A percentile compares a stretch with the other conserved stretches of the same genome.
These are phyloP conservation scores for Chaetura pelagica DNA, from an alignment of 2,113 vertebrate species.

Conservation along the genomic window DNA sequence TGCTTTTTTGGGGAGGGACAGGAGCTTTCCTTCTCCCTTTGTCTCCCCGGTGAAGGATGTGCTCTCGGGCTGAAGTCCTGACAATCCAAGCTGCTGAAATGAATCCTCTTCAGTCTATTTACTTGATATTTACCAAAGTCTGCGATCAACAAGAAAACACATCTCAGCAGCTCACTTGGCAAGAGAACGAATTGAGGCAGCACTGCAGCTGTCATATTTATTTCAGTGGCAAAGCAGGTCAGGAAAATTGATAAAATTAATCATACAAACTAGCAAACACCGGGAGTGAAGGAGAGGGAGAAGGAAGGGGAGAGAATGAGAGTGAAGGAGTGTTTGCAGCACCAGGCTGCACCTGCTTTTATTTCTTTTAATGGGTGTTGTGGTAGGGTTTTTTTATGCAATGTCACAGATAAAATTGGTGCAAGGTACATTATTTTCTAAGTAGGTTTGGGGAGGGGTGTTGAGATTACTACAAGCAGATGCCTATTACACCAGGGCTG, in stretches of 20 bases:
- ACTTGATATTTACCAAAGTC: conserved; percentile 78
- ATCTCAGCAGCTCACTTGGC: conserved; percentile 79
- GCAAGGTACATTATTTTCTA: conserved; percentile 55
- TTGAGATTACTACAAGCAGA: conserved; percentile 14
- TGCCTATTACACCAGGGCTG: conserved; percentile 7
- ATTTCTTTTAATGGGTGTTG: conserved; percentile 75
- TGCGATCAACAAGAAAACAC: conserved; percentile 76
- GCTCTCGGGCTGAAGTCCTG: conserved; percentile 57
- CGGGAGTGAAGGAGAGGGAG: conserved; percentile 71
- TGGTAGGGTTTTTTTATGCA: conserved; percentile 64
- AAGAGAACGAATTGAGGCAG: conserved; percentile 78
- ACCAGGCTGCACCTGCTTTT: conserved; percentile 76
- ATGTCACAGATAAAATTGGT: conserved; percentile 67
- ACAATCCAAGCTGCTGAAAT: conserved; percentile 68
- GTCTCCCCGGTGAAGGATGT: conserved; percentile 5
- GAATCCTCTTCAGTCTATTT: conserved; percentile 76
- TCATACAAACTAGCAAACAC: conserved; percentile 83
- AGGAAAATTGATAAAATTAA: conserved; percentile 85
- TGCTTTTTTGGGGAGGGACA: conserved; percentile 42
- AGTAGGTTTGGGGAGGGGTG: conserved; percentile 52
- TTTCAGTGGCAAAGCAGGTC: conserved; percentile 83
- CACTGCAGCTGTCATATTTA: conserved; percentile 80
- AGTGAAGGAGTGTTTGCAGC: conserved; percentile 71
- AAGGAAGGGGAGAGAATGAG: conserved; percentile 67
- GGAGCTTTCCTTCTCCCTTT: conserved; percentile 42